phyloP scores from a whole-genome alignment of 2,113 vertebrate genomes.

The Phocoena phocoena region DNA sequence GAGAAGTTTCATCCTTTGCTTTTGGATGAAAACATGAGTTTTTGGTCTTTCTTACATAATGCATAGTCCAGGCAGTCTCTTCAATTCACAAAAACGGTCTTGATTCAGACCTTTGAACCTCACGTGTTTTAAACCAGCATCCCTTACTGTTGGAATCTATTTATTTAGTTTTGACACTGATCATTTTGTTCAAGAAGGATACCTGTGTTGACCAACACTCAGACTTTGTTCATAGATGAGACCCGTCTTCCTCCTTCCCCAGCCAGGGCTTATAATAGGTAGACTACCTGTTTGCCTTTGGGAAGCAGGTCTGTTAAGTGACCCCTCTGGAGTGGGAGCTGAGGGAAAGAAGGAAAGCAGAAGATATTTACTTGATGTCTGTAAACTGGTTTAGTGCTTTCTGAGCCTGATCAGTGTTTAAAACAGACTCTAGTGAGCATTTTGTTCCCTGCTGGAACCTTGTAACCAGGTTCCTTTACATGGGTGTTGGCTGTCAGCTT shows the following conservation, averaged over 20 bases:
- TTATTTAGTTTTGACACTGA: neutral
- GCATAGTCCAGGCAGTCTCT: neutral
- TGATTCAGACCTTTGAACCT: neutral
- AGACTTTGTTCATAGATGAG: neutral
- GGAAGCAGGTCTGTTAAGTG: neutral
- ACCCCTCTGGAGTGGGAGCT: neutral
- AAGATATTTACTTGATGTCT: neutral
- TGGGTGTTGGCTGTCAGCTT: neutral
- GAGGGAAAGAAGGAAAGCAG: neutral
- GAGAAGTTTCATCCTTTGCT: neutral
- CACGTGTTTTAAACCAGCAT: neutral
- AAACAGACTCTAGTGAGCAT: neutral
- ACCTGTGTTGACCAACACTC: neutral
- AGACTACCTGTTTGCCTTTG: neutral
- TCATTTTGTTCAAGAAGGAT: neutral
- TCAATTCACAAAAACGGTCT: neutral
- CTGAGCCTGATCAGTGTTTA: neutral
- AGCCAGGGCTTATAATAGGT: neutral
- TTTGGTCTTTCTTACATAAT: neutral
- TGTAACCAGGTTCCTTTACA: neutral
- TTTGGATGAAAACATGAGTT: neutral
- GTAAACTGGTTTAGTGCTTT: neutral
- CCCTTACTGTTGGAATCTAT: neutral
- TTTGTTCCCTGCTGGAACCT: neutral
- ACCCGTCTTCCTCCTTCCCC: neutral